phyloP scores from a whole-genome alignment of 2,113 vertebrate genomes.

The Corvus cornix region DNA sequence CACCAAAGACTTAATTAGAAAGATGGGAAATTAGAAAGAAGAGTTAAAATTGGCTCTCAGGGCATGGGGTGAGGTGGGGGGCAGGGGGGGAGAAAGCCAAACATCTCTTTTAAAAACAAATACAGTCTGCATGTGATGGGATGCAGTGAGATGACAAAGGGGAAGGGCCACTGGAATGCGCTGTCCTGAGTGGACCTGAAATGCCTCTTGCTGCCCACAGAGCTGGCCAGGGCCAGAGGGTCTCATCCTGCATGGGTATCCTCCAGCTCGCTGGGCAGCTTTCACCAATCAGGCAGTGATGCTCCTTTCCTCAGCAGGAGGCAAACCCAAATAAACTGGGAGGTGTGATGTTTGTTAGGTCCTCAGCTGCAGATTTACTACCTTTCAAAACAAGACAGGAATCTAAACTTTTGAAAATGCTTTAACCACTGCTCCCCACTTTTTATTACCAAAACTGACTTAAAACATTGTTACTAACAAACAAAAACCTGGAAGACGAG shows the following conservation, averaged over 20 bases:
- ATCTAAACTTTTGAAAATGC: not conserved
- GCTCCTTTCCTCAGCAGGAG: not conserved
- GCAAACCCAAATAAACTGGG: not conserved
- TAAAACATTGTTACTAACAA: not conserved
- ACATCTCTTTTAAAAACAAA: not conserved
- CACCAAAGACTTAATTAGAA: constrained; percentile 2
- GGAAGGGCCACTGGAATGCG: rapidly evolving
- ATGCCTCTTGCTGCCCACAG: not conserved
- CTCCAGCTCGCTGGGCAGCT: rapidly evolving
- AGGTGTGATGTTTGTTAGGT: not conserved
- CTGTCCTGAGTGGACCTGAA: not conserved
- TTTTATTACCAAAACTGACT: not conserved
- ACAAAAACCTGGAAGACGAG: not conserved
- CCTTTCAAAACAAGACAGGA: not conserved
- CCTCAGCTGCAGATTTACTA: not conserved
- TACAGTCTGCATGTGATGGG: rapidly evolving
- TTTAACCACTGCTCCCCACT: not conserved
- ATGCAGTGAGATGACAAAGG: not conserved
- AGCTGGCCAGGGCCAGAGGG: not conserved
- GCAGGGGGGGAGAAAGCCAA: not conserved
- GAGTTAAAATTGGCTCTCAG: not conserved
- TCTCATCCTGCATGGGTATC: not conserved
- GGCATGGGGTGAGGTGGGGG: not conserved
- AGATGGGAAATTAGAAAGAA: not conserved
- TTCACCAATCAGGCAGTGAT: not conserved